phyloP scores from a whole-genome alignment of 2,888 invertebrate genomes.

The Dasypolia templi region DNA sequence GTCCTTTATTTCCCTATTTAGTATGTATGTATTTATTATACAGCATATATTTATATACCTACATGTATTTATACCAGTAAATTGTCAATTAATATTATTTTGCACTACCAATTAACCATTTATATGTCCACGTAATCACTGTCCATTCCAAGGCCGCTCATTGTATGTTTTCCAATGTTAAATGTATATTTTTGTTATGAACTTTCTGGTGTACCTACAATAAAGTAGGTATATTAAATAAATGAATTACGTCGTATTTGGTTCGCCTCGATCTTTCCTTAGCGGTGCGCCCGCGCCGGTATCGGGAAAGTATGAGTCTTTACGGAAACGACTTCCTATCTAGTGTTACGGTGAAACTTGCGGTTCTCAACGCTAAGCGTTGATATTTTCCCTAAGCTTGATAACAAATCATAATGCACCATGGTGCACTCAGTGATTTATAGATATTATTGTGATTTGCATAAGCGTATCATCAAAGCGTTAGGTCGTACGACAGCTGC shows the following conservation, averaged over 20 bases:
- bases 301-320: constrained; percentile 11
- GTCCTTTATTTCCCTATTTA: too few species aligned
- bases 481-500: constrained; percentile 41
- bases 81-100: too few species aligned
- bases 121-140: too few species aligned
- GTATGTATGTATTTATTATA: too few species aligned
- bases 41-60: too few species aligned
- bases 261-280: neutral
- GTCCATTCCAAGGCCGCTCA: too few species aligned
- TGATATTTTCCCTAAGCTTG: constrained; percentile 43
- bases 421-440: constrained; percentile 41
- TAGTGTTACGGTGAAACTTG: constrained; percentile 36
- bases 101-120: too few species aligned
- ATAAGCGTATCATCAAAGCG: constrained; percentile 46
- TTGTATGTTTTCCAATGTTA: too few species aligned
- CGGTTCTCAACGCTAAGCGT: constrained; percentile 32
- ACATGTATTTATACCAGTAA: too few species aligned
- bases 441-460: constrained; percentile 55
- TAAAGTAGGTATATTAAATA: too few species aligned
- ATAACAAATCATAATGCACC: constrained; percentile 47
- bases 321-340: constrained; percentile 33
- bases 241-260: neutral
- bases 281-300: neutral
- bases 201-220: too few species aligned
- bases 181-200: too few species aligned